phyloP scores from a whole-genome alignment of 2,888 invertebrate genomes.

The Entomobrya multifasciata region DNA sequence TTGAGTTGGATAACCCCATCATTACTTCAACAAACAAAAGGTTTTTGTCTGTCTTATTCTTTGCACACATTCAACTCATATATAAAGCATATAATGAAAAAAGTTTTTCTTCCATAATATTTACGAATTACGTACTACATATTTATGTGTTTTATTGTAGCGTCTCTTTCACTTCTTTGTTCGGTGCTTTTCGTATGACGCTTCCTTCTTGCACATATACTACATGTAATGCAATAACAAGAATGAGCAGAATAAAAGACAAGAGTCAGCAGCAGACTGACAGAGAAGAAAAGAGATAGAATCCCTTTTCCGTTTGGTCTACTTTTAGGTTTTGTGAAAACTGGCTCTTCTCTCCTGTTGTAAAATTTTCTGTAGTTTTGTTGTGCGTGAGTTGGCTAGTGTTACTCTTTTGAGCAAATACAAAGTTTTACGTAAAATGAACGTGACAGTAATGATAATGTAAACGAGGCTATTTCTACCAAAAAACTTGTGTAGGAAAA shows the following conservation, averaged over 20 bases:
- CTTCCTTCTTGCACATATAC: slow-evolving; percentile 3
- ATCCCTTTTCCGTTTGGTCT: slow-evolving; percentile 59
- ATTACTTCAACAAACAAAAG: slow-evolving; percentile 3
- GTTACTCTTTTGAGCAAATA: too few relatives aligned
- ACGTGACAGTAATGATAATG: slow-evolving; percentile 56
- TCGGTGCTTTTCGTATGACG: slow-evolving; percentile 56
- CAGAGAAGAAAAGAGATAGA: slow-evolving; percentile 1
- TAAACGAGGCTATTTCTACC: too few relatives aligned
- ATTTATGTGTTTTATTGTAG: neutral
- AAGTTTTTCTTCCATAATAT: too few relatives aligned
- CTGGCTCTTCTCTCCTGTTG: slow-evolving; percentile 4
- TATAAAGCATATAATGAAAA: too few relatives aligned
- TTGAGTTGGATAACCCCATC: slow-evolving; percentile 31
- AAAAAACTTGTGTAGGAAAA: too few relatives aligned
- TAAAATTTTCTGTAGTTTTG: too few relatives aligned
- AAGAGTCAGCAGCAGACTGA: slow-evolving; percentile 40
- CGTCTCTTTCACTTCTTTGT: slow-evolving; percentile 30
- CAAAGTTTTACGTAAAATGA: slow-evolving; percentile 2
- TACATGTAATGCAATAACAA: neutral
- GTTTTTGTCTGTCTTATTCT: neutral
- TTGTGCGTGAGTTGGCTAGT: slow-evolving; percentile 4
- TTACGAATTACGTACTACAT: too few relatives aligned
- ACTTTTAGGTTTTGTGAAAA: slow-evolving; percentile 41
- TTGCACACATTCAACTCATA: too few relatives aligned
- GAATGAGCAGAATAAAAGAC: neutral